Percentiles rank a stretch among this genome's conserved stretches.
Evolutionary conservation across 2,113 vertebrate species (phyloP).

Genomic region (Philantomba maxwellii): DNA sequence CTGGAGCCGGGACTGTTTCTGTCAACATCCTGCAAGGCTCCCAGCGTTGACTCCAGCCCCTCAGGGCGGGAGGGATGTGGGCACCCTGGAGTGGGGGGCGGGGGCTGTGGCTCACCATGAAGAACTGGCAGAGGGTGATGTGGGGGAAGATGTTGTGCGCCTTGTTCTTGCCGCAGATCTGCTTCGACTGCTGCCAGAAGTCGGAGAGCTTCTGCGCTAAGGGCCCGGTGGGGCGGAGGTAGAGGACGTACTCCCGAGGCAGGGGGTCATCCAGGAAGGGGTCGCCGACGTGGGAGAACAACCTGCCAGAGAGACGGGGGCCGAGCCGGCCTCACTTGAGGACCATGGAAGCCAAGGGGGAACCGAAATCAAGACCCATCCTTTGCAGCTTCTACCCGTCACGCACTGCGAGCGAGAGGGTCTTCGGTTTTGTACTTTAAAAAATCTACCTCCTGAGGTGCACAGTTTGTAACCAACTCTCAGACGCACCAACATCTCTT

Average conservation of each 20-base stretch:
- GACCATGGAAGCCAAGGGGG: not conserved
- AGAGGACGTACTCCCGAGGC: conserved; percentile 96
- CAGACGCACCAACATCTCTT: not conserved
- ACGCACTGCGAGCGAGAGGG: fast-evolving
- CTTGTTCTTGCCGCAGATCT: conserved; percentile 96
- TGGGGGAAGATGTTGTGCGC: conserved; percentile 99
- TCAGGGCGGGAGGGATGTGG: too few relatives aligned
- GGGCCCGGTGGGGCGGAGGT: conserved; percentile 93
- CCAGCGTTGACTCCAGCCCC: too few relatives aligned
- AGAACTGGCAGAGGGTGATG: conserved; percentile 99
- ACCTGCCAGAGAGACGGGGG: conserved; percentile 78
- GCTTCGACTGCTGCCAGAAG: conserved; percentile 97
- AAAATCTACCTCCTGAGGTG: not conserved
- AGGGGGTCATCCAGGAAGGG: conserved; percentile 94
- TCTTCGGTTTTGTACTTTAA: not conserved
- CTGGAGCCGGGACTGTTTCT: not conserved
- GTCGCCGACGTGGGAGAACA: conserved; percentile 97
- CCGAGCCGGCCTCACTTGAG: not conserved
- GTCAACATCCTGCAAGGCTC: fast-evolving
- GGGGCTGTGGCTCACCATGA: conserved; percentile 85
- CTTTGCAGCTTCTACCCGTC: fast-evolving
- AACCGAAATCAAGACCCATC: not conserved
- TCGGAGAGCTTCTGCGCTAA: conserved; percentile 93
- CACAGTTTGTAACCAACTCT: not conserved
- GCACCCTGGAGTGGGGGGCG: fast-evolving